Evolutionary conservation across 2,113 vertebrate species (phyloP).

Genomic region (Dolichallabes microphthalmus): DNA sequence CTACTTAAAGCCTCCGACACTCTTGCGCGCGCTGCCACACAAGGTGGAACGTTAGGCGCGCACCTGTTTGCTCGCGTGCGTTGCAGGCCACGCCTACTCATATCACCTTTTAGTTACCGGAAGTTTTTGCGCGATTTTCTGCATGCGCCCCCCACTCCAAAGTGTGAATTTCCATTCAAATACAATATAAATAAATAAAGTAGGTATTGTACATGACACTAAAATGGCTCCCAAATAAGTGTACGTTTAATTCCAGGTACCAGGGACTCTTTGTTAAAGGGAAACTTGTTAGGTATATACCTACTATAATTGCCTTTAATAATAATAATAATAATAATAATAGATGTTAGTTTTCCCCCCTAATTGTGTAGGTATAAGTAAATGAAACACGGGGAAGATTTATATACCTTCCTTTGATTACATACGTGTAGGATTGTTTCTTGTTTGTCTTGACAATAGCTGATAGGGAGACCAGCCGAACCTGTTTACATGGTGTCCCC

Average conservation of each 20-base stretch:
- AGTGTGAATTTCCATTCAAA: not conserved
- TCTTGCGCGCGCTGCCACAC: not conserved
- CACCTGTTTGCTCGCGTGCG: constrained; percentile 29
- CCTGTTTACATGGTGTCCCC: not conserved
- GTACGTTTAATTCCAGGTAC: not conserved
- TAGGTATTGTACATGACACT: not conserved
- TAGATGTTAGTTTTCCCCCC: not conserved
- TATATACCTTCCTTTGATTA: not conserved
- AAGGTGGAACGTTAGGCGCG: not conserved
- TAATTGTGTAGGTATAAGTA: not conserved
- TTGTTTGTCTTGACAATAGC: not conserved
- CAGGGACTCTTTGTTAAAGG: not conserved
- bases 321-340: not conserved
- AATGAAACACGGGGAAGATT: not conserved
- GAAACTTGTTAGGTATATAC: too few species aligned
- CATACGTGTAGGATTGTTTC: not conserved
- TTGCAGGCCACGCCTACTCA: constrained; percentile 16
- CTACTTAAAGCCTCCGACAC: not conserved
- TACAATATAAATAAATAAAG: not conserved
- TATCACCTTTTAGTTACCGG: not conserved
- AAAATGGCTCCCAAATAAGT: not conserved
- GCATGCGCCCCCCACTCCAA: not conserved
- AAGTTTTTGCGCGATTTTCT: not conserved
- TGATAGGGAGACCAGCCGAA: constrained; percentile 14
- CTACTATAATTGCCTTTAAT: not conserved